phyloP scores from a whole-genome alignment of 2,113 vertebrate genomes.

The Dipodomys merriami region DNA sequence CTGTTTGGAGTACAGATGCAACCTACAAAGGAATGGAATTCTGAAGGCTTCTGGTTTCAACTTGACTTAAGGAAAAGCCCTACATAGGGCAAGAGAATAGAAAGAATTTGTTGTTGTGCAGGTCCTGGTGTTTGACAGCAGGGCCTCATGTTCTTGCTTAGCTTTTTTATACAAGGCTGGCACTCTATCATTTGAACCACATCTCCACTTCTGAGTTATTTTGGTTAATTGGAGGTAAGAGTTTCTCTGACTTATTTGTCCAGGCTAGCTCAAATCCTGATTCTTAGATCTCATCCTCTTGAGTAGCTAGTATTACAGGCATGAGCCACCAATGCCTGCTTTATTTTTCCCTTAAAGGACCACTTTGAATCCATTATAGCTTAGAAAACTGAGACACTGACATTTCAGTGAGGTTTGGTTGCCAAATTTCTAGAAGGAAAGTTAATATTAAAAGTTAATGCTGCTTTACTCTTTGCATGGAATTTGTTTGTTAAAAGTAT shows the following conservation, averaged over 20 bases:
- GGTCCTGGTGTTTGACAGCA: too few species aligned
- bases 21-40: neutral
- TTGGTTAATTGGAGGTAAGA: too few species aligned
- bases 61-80: slow-evolving; percentile 2
- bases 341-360: neutral
- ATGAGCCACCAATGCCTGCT: too few species aligned
- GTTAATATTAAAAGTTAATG: slow-evolving; percentile 31
- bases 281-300: too few species aligned
- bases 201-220: too few species aligned
- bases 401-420: slow-evolving; percentile 49
- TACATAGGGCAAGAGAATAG: neutral
- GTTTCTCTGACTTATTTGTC: too few species aligned
- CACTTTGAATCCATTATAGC: slow-evolving; percentile 23
- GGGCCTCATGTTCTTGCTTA: too few species aligned
- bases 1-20: slow-evolving; percentile 36
- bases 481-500: slow-evolving; percentile 40
- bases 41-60: slow-evolving; percentile 4
- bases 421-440: slow-evolving; percentile 36
- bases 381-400: slow-evolving; percentile 56
- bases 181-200: too few species aligned
- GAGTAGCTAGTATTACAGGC: too few species aligned
- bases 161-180: too few species aligned
- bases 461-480: slow-evolving; percentile 24
- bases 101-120: neutral
- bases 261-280: too few species aligned